Base-by-base conservation (phyloP, 2,113 vertebrate species). In the Beaufortia kweichowensis region DNA sequence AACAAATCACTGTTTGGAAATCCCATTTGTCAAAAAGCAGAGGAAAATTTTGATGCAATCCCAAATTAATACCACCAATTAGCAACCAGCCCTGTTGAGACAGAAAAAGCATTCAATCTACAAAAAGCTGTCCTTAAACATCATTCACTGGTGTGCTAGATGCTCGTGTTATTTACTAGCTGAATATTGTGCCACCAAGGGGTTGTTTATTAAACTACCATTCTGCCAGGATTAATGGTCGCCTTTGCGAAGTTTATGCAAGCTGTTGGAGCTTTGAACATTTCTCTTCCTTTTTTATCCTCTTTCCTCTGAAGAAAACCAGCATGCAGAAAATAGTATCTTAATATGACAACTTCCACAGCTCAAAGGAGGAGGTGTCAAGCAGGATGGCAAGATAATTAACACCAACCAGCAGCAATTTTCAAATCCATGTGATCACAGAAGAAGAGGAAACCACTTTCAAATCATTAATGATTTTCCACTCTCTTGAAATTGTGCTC, bases 371-470 rank as follows among this genome's bases (percentile, higher is more conserved):
- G 73, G 83, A 89, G 75, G 75, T 87, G 87, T 91, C 88, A 89
- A 87, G 75, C 86, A 90, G 86, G 83, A 81, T 90, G 88, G 89
- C 86, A 89, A 86, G 83, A 90, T 90, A 87, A 91, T 92, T 90
- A 91, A 90, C 83, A 87, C 81, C 85, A 89, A 89, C 86, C 85
- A 87, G 84, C 85, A 89, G 87, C 89, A 89, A 90, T 89, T 90
- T 91, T 86, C 85, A 81, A 85, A 87, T 90, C 87, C 83, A 87
- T 87, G 84, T 87, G 90, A 89, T 87, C 86, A 88, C 82, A 79
- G 82, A 85, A 78, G 76, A 77, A 84, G 83, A 78, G 80, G 83
- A 82, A 84, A 84, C 79, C 85, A 86, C 77, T 85, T 76, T 84
- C 67, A 78, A 85, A 85, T 88, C 87, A 89, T 89, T 87, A 88